These are phyloP conservation scores for Dromiciops gliroides DNA, from an alignment of 2,113 vertebrate genomes.

Conservation along the genomic window DNA sequence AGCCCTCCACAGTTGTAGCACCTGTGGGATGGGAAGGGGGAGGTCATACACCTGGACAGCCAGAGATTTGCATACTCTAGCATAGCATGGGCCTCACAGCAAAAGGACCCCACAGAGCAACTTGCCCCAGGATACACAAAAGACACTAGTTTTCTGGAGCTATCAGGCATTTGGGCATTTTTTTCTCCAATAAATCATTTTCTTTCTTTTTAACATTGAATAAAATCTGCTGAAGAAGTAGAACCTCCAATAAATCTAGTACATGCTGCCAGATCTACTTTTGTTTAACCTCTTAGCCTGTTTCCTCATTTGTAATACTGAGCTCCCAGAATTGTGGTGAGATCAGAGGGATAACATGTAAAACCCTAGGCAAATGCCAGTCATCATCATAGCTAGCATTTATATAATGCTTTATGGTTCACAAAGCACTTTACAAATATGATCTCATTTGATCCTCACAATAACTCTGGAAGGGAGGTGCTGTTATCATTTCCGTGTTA, in stretches of 20 bases:
- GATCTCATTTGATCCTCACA: background rate
- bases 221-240: background rate
- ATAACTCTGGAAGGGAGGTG: background rate
- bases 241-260: background rate
- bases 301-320: background rate
- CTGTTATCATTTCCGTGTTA: background rate
- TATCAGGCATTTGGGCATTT: background rate
- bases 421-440: background rate
- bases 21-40: conserved; percentile 75
- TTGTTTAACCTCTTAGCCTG: background rate
- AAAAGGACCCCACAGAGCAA: conserved; percentile 61
- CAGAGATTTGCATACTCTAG: background rate
- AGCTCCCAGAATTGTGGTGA: background rate
- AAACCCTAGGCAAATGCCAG: background rate
- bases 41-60: background rate
- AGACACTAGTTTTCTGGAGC: background rate
- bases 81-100: conserved; percentile 54
- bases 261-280: background rate
- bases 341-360: background rate
- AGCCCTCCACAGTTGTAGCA: conserved; percentile 99
- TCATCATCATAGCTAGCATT: background rate
- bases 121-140: background rate
- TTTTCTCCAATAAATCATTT: background rate
- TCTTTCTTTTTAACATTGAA: background rate
- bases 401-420: background rate